phyloP scores from a whole-genome alignment of 2,113 vertebrate genomes.

The Xyrauchen texanus region DNA sequence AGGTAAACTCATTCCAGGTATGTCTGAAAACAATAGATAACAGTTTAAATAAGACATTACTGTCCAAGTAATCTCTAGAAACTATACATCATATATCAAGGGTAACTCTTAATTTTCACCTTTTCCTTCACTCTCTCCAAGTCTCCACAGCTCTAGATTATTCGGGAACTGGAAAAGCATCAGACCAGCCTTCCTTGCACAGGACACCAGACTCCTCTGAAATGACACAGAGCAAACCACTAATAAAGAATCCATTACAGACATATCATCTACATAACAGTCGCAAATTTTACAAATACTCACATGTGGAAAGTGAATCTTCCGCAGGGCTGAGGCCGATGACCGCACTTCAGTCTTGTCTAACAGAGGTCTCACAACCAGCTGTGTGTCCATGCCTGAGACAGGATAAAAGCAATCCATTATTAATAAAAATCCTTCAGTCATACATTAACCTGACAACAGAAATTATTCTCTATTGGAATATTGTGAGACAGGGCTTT shows the following conservation, averaged over 20 bases:
- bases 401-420: background rate
- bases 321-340: conserved; percentile 77
- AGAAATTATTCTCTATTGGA: too few species aligned
- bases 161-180: conserved; percentile 92
- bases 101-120: conserved; percentile 69
- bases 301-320: conserved; percentile 88
- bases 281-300: conserved; percentile 61
- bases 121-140: conserved; percentile 81
- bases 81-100: background rate
- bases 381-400: conserved; percentile 87
- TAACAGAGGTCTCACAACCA: conserved; percentile 89
- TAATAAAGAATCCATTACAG: background rate
- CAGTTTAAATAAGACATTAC: too few species aligned
- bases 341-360: conserved; percentile 84
- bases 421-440: background rate
- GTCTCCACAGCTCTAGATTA: conserved; percentile 90
- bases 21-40: conserved; percentile 68
- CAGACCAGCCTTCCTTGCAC: conserved; percentile 82
- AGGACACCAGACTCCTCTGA: conserved; percentile 86
- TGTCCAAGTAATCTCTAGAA: background rate
- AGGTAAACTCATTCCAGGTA: conserved; percentile 79
- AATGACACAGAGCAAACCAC: background rate
- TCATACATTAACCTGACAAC: background rate
- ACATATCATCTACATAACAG: background rate
- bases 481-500: too few species aligned